Evolutionary conservation across 2,113 vertebrate genomes (phyloP), one percentile per base, ranked within the genome.

Genomic region (Neodontobutis hainanensis): DNA sequence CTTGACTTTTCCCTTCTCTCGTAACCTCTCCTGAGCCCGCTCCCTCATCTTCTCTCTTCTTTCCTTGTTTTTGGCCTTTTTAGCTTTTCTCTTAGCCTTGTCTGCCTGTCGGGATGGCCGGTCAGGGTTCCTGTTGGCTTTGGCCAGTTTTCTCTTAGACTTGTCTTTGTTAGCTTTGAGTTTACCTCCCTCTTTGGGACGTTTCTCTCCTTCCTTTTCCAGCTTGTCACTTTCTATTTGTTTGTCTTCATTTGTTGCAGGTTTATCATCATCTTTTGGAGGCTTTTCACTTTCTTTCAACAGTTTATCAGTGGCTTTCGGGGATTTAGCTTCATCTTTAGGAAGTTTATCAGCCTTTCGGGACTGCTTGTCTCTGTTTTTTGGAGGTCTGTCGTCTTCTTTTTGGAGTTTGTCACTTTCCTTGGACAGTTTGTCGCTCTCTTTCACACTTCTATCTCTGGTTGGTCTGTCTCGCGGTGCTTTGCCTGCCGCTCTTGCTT

Each of bases 1-100:
- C 65, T 90, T 96, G 5, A 93, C 78, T 36, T 87, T 85, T 0
- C 79, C 84, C 52, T 91, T 94, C 40, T 94, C 93, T 57, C 93
- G 90, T 16, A 92, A 49, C 55, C 81, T 80, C 35, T 86, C 78
- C 71, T 88, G 92, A 44, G 82, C 91, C 57, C 83, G 84, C 42
- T 83, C 78, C 57, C 84, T 74, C 58, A 92, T 95, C 57, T 93
- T 96, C 53, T 94, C 93, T 55, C 92, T 86, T 15, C 92, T 88
- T 36, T 85, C 84, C 70, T 84, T 88, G 74, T 91, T 85, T 76
- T 91, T 86, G 6, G 88, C 93, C 68, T 92, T 95, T 83, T 94
- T 96, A 7, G 52, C 52, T 50, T 93, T 93, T 0, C 93, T 85
- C 65, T 92, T 95, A 32, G 81, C 80, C 19, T 83, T 78, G 40